These are phyloP conservation scores for Novumbra hubbsi DNA, from an alignment of 2,797 vertebrate genomes.

Conservation along the genomic window DNA sequence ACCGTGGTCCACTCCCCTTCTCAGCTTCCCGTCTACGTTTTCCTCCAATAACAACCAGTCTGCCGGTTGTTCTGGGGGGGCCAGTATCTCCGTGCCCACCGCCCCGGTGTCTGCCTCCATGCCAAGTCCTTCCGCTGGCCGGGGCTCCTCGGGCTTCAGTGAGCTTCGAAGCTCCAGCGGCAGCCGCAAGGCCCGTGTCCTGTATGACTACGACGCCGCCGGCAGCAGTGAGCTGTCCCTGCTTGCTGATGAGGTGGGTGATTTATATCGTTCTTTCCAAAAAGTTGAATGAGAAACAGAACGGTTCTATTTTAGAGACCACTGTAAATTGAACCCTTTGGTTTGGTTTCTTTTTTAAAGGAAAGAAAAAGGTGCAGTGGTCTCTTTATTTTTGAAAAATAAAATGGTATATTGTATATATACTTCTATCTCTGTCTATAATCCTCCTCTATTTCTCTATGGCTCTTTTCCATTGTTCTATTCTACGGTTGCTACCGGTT, in stretches of 20 bases:
- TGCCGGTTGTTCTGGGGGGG: slow-evolving; percentile 66
- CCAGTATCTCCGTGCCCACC: slow-evolving; percentile 79
- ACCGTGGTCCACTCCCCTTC: not conserved
- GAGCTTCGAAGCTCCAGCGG: slow-evolving; percentile 85
- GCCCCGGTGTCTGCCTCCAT: slow-evolving; percentile 79
- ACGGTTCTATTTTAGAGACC: no score
- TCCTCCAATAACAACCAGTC: slow-evolving; percentile 93
- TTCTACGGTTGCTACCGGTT: not conserved
- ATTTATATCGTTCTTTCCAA: not conserved
- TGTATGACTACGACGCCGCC: slow-evolving; percentile 98
- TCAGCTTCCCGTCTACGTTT: slow-evolving; percentile 91
- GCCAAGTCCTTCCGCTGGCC: slow-evolving; percentile 75
- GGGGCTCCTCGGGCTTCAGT: slow-evolving; percentile 77
- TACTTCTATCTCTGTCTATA: not conserved
- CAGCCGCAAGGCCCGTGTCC: slow-evolving; percentile 92
- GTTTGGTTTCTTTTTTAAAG: no score
- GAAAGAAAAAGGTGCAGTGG: no score
- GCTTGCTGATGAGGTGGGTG: slow-evolving; percentile 93
- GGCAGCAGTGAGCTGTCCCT: slow-evolving; percentile 96
- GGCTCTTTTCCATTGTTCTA: not conserved
- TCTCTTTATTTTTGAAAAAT: no score
- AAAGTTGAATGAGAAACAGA: no score
- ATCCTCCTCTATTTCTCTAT: not conserved
- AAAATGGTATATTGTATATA: not conserved
- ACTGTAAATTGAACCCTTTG: no score